Base-by-base conservation (phyloP, 1,140 invertebrate genomes). In the Cecropterus lyciades region DNA sequence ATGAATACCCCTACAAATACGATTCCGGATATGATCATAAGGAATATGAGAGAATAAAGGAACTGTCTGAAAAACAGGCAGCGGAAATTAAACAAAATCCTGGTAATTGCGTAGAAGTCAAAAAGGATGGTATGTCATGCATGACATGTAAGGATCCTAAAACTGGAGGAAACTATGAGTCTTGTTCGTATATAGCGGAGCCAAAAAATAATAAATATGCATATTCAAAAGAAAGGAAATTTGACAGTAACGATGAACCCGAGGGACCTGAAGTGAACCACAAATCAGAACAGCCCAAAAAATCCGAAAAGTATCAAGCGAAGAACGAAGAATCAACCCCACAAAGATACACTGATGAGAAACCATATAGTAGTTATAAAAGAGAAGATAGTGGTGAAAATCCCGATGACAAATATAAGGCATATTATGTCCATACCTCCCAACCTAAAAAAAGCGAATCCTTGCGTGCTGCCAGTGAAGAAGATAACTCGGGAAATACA, bases 131-230 rank as follows among this genome's bases (percentile, higher is more conserved):
- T 9, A 94, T 95, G 91, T 93, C 91, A 5, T 96, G 96, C 73
- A 94, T 92, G 40, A 85, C 95, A 1, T 96, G 96, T 74, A 94
- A 94, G 71, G 93, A 96, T 75, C 92, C 94, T 0, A 94, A 95
- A 80, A 95, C 93, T 0, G 95, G 95, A 14, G 95, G 94, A 4
- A 95, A 95, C 65, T 96, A 94, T 64, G 95, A 96, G 87, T 94
- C 94, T 30, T 96, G 95, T 73, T 94, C 94, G 0, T 96, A 96
- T 82, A 93, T 93, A 1, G 93, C 94, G 13, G 93, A 94, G 69
- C 95, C 95, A 0, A 94, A 95, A 71, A 95, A 95, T 63, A 95
- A 96, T 71, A 92, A 95, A 71, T 96, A 96, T 79, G 94, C 95
- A 49, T 95, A 94, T 77, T 93, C 93, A 3, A 93, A 93, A 65